phyloP scores from a whole-genome alignment of 2,113 vertebrate genomes.

The Isurus oxyrinchus region DNA sequence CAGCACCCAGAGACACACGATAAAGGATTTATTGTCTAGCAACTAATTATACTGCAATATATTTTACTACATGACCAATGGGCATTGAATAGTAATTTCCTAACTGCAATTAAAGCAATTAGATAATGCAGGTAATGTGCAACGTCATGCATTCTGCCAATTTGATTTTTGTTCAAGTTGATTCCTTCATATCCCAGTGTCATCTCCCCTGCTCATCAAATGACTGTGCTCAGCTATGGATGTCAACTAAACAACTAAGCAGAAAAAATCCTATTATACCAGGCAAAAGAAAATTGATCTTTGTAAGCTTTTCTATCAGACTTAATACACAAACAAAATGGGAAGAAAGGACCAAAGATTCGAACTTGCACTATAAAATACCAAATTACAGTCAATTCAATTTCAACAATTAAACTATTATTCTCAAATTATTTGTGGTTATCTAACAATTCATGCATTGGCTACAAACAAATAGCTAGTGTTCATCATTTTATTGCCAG shows the following conservation, averaged over 20 bases:
- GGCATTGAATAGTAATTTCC: neutral
- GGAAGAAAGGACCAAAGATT: neutral
- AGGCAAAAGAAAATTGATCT: slow-evolving; percentile 22
- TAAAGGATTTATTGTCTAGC: slow-evolving; percentile 36
- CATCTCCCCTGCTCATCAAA: neutral
- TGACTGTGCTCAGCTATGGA: neutral
- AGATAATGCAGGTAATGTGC: slow-evolving; percentile 23
- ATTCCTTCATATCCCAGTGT: neutral
- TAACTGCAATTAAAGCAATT: slow-evolving; percentile 4
- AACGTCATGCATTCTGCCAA: neutral
- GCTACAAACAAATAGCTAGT: neutral
- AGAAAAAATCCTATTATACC: neutral
- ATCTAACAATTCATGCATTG: neutral
- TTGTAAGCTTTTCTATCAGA: neutral
- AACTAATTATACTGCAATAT: slow-evolving; percentile 20
- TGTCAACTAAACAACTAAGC: neutral
- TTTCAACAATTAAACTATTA: neutral
- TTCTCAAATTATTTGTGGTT: slow-evolving; percentile 13
- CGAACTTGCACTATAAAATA: neutral
- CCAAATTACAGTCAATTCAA: slow-evolving; percentile 12
- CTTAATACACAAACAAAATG: neutral
- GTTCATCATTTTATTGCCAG: neutral
- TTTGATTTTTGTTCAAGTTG: neutral
- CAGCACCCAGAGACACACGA: neutral
- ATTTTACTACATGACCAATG: slow-evolving; percentile 30